phyloP scores from a whole-genome alignment of 2,888 invertebrate species.

The Cistogaster globosa region DNA sequence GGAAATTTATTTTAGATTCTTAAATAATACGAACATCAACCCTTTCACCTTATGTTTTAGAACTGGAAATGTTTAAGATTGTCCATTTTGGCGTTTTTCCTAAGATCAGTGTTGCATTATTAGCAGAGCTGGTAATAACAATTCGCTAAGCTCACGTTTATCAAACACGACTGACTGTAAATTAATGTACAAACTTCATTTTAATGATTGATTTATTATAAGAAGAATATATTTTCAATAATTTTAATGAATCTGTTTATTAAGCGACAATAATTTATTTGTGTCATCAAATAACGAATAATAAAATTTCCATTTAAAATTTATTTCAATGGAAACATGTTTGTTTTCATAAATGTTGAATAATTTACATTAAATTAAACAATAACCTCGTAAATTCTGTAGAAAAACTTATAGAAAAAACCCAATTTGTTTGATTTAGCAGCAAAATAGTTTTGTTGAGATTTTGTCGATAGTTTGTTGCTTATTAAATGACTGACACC shows the following conservation, averaged over 20 bases:
- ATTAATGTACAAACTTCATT: neutral
- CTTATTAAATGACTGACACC: slow-evolving; percentile 67
- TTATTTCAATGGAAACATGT: slow-evolving; percentile 56
- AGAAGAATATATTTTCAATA: slow-evolving; percentile 6
- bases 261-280: slow-evolving; percentile 33
- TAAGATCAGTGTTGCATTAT: neutral
- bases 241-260: slow-evolving; percentile 35
- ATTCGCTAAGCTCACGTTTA: neutral
- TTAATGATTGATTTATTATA: slow-evolving; percentile 43
- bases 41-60: slow-evolving; percentile 7
- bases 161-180: neutral
- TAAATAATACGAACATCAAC: neutral
- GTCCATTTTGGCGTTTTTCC: neutral
- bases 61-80: slow-evolving; percentile 2
- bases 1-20: neutral
- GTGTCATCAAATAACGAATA: slow-evolving; percentile 28
- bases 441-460: slow-evolving; percentile 35
- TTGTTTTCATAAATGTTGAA: slow-evolving; percentile 29
- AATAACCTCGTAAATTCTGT: slow-evolving; percentile 40
- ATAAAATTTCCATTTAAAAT: slow-evolving; percentile 58
- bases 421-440: slow-evolving; percentile 59
- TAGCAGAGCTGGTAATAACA: slow-evolving; percentile 12
- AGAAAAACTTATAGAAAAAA: slow-evolving; percentile 39
- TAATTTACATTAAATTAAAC: slow-evolving; percentile 33
- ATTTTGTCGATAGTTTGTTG: slow-evolving; percentile 20